phyloP scores from a whole-genome alignment of 2,888 invertebrate species.

The Gisinianus flammeolus region DNA sequence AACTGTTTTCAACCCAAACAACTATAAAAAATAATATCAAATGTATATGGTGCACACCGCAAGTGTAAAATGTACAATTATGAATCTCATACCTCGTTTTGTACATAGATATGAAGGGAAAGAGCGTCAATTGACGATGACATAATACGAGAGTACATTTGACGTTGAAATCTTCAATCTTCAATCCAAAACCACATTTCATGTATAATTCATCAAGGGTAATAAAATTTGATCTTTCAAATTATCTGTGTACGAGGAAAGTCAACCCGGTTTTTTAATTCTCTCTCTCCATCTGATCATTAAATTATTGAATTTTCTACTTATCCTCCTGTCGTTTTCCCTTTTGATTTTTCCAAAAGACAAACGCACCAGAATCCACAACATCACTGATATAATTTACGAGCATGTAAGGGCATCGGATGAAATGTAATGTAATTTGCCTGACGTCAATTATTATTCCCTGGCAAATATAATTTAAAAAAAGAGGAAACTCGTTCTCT shows the following conservation, averaged over 20 bases:
- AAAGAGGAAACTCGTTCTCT: not conserved
- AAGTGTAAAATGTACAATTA: no score
- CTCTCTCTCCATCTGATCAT: not conserved
- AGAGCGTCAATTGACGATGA: no score
- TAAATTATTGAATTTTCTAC: not conserved
- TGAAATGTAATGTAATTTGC: conserved; percentile 4
- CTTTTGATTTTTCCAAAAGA: not conserved
- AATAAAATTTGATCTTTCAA: not conserved
- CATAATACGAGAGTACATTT: no score
- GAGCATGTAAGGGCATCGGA: not conserved
- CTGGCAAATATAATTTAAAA: not conserved
- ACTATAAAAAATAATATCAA: no score
- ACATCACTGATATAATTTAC: not conserved
- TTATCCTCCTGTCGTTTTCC: not conserved
- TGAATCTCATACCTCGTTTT: no score
- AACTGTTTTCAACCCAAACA: no score
- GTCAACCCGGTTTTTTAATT: not conserved
- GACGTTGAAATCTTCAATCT: no score
- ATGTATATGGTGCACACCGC: no score
- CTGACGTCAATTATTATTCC: not conserved
- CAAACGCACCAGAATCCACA: not conserved
- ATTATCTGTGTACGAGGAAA: not conserved
- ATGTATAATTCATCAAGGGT: not conserved
- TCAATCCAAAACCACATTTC: not conserved
- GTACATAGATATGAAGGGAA: no score